Base-by-base conservation (phyloP, 2,888 invertebrate genomes). In the Bellardia pandia region DNA sequence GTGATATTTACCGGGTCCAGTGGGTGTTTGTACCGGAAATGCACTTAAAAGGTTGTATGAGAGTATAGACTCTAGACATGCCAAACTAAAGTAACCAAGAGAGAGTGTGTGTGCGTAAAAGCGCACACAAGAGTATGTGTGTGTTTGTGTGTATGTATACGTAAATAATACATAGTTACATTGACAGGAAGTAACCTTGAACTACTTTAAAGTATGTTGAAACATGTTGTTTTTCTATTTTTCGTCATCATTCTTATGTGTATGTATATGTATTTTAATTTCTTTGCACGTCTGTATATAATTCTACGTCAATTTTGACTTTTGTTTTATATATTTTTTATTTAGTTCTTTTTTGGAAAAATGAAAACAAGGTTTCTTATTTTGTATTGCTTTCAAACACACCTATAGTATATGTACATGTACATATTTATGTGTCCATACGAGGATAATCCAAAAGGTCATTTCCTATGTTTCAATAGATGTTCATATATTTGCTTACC, bases 121-220 rank as follows among this genome's bases (percentile, higher is more conserved):
- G 40, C 23, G 4, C 30, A 9, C 5, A 23, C 23, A 0, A 23
- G n/a, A 3, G 8, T 81, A 45, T 33, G 33, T 51, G 51, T 69
- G 37, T 16, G 60, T 58, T 3, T 2, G 33, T 23, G 40, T 11
- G 16, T 33, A 16, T 68, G 9, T 33, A 53, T 69, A 16, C 5
- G 6, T 53, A 62, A 1, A 30, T 33, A 13, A 51, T 30, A 66
- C 71, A 56, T 62, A 82, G 74, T 80, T 86, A 72, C 72, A 77
- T 76, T 79, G 83, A 76, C 77, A 86, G 88, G 82, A 88, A 85
- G 64, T 82, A 83, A 83, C 88, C 88, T 88, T 88, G 88, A 88
- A 88, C 88, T 85, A 88, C 82, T 88, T 88, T 64, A 13, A 11
- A 53, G 37, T 64, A 76, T 76, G 45, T 77, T 62, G 16, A 30